These are phyloP conservation scores for Chelidonichthys spinosus DNA, from an alignment of 2,797 vertebrate species.

Conservation along the genomic window DNA sequence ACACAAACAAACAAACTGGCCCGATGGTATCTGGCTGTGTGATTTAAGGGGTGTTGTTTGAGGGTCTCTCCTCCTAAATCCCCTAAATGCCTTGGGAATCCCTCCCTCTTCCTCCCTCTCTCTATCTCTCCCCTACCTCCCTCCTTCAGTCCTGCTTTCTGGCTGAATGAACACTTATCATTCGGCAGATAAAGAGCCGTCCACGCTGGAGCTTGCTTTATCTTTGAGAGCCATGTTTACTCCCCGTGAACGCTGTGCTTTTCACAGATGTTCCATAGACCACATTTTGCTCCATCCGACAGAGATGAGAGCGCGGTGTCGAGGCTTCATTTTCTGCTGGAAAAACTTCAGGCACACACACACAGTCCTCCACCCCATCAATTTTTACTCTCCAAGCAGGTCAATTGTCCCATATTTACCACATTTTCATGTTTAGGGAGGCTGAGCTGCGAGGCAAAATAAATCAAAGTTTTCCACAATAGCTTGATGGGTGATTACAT, in stretches of 20 bases:
- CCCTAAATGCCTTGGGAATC: slow-evolving; percentile 79
- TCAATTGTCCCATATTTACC: slow-evolving; percentile 59
- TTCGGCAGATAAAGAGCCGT: slow-evolving; percentile 78
- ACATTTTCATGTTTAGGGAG: slow-evolving; percentile 54
- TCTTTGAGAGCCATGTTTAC: slow-evolving; percentile 79
- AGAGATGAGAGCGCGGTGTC: slow-evolving; percentile 54
- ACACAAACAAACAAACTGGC: slow-evolving; percentile 60
- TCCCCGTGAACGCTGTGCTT: slow-evolving; percentile 63
- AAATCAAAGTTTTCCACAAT: slow-evolving; percentile 54
- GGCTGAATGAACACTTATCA: slow-evolving; percentile 81
- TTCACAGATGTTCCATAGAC: slow-evolving; percentile 65
- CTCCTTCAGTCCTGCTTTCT: slow-evolving; percentile 68
- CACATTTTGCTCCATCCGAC: slow-evolving; percentile 54
- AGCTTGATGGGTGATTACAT: slow-evolving; percentile 63
- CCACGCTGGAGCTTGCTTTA: slow-evolving; percentile 75
- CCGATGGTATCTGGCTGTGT: slow-evolving; percentile 75
- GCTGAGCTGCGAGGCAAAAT: slow-evolving; percentile 54
- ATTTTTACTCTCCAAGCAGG: slow-evolving; percentile 43
- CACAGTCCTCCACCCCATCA: slow-evolving; percentile 37
- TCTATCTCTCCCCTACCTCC: slow-evolving; percentile 59
- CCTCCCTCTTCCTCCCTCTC: slow-evolving; percentile 63
- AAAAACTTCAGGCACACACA: slow-evolving; percentile 42
- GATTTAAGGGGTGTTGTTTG: slow-evolving; percentile 78
- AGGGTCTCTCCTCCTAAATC: slow-evolving; percentile 81
- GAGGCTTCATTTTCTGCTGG: slow-evolving; percentile 49